phyloP scores from a whole-genome alignment of 2,888 invertebrate species.

The Scaptomyza reducta region DNA sequence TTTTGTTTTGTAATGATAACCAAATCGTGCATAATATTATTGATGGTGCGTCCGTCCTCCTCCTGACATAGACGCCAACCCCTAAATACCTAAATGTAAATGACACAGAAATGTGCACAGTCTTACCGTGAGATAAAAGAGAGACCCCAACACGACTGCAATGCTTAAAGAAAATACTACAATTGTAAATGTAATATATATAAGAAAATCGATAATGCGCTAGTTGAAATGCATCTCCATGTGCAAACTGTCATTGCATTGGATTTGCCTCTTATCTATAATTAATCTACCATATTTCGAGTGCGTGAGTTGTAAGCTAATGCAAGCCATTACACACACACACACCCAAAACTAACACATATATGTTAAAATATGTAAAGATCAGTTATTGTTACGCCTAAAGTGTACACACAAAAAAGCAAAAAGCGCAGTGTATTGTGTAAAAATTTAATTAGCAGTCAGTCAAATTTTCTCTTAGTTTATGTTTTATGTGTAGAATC shows the following conservation, averaged over 20 bases:
- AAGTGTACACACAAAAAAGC: constrained; percentile 13
- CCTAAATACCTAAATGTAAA: constrained; percentile 53
- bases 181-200: constrained; percentile 51
- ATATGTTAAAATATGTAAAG: constrained; percentile 48
- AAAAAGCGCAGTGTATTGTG: constrained; percentile 35
- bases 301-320: constrained; percentile 64
- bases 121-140: constrained; percentile 41
- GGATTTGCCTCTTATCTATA: constrained; percentile 59
- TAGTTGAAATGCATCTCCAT: constrained; percentile 63
- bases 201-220: constrained; percentile 54
- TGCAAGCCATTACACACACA: constrained; percentile 49
- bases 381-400: constrained; percentile 50
- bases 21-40: constrained; percentile 76
- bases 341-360: constrained; percentile 25
- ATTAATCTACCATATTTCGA: constrained; percentile 63
- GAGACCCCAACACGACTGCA: constrained; percentile 51
- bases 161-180: constrained; percentile 48
- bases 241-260: constrained; percentile 43
- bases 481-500: constrained; percentile 52
- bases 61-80: constrained; percentile 38
- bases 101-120: constrained; percentile 56
- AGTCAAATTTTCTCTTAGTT: constrained; percentile 56
- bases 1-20: constrained; percentile 80
- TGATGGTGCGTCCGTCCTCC: constrained; percentile 40
- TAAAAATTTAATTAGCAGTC: constrained; percentile 58